These are phyloP conservation scores for Dromococcyx pavoninus DNA, from an alignment of 2,797 vertebrate genomes.

Conservation along the genomic window DNA sequence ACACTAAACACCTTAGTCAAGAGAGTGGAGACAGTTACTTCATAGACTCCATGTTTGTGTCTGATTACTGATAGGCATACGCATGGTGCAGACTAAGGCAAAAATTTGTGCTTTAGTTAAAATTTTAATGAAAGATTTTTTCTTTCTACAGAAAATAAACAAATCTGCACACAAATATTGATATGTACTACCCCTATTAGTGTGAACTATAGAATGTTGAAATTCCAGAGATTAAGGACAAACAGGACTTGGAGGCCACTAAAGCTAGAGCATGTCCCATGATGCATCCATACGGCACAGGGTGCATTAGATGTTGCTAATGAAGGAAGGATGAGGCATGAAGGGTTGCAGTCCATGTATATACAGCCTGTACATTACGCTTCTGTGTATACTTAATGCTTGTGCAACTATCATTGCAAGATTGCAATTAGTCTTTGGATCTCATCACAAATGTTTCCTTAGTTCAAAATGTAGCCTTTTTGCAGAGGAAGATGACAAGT, in stretches of 20 bases:
- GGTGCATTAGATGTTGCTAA: accelerated
- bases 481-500: not conserved
- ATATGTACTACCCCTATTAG: not conserved
- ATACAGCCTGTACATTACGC: not conserved
- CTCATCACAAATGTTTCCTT: not conserved
- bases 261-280: accelerated
- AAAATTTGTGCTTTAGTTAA: not conserved
- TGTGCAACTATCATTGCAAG: not conserved
- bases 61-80: not conserved
- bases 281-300: not conserved
- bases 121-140: not conserved
- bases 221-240: not conserved
- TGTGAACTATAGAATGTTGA: not conserved
- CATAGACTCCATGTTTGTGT: not conserved
- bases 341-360: not conserved
- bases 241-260: accelerated
- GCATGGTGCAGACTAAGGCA: not conserved
- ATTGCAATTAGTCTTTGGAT: not conserved
- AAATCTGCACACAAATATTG: not conserved
- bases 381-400: accelerated
- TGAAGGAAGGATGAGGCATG: not conserved
- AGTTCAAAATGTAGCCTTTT: not conserved
- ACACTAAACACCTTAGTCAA: not conserved
- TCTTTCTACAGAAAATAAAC: not conserved
- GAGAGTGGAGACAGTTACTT: not conserved